These are phyloP conservation scores for Indicator maculatus DNA, from an alignment of 2,113 vertebrate species.

Conservation along the genomic window DNA sequence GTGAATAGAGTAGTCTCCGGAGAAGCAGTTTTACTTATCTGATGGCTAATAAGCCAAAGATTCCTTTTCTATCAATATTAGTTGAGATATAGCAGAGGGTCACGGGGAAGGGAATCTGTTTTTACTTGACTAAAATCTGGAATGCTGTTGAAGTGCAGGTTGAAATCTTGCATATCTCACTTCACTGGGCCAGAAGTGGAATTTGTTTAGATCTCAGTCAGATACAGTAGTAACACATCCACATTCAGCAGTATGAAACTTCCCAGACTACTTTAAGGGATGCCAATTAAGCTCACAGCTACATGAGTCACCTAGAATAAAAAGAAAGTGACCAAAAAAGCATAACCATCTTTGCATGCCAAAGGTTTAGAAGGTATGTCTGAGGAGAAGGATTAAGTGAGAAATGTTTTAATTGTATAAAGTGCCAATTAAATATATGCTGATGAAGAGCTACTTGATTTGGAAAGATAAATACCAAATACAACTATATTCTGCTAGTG, in stretches of 20 bases:
- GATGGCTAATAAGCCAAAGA: background rate
- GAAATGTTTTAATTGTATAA: background rate
- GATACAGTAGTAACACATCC: slow-evolving; percentile 67
- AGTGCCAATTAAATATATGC: background rate
- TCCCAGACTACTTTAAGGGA: slow-evolving; percentile 51
- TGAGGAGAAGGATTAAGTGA: background rate
- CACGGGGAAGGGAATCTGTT: background rate
- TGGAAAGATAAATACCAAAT: slow-evolving; percentile 19
- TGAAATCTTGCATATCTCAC: slow-evolving; percentile 6
- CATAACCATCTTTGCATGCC: background rate
- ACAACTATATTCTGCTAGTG: background rate
- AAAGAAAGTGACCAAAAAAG: slow-evolving; percentile 60
- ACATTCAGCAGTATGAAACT: slow-evolving; percentile 66
- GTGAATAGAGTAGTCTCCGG: background rate
- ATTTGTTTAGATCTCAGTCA: slow-evolving; percentile 67
- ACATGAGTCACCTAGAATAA: slow-evolving; percentile 69
- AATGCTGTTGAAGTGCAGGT: background rate
- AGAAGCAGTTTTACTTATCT: background rate
- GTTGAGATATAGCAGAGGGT: background rate
- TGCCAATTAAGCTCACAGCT: slow-evolving; percentile 73
- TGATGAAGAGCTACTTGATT: background rate
- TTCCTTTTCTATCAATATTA: background rate
- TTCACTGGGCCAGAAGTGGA: slow-evolving; percentile 65
- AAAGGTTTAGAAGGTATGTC: background rate
- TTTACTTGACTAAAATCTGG: background rate